Base-by-base conservation (phyloP, 2,797 vertebrate genomes). In the Lagothrix lagotricha region DNA sequence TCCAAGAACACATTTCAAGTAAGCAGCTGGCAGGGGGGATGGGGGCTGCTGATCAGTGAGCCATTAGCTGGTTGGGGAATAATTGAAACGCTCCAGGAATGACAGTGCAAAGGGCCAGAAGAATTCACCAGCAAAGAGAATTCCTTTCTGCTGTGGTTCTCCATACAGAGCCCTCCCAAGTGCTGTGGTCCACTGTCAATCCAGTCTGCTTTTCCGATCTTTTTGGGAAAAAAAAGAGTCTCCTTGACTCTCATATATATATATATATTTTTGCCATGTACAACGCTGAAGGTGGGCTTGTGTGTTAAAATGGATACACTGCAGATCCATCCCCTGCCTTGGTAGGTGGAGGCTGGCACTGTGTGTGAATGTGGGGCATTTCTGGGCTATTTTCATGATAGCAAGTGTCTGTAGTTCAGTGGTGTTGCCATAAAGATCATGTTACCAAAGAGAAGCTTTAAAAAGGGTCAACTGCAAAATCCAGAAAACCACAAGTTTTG, bases 81-180 rank as follows among this genome's bases (percentile, higher is more conserved):
- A 91, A 97, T 0, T 93, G 87, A 97, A 91, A 89, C 7, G 2
- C 88, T 95, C 36, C 64, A 88, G 96, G 93, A 98, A 97, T 93
- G 80, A 80, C 41, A 94, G 76, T 41, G 36, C 76, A 94, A 76
- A 90, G 97, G 97, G 97, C 0, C 0, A 97, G 96, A 96, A 97
- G 39, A 92, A 88, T 88, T 94, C 41, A 96, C 88, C 97, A 85
- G 44, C 94, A 93, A 92, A 64, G 81, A 98, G 86, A 58, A 94
- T 48, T 92, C 96, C 98, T 98, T 96, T 94, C 67, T 87, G 86
- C 83, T 95, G 90, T 80, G 96, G 94, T 95, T 97, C 95, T 90
- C 86, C 92, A 86, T 50, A 93, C 89, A 96, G 20, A 90, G 98
- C 30, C 64, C 81, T 95, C 94, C 95, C 94, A 96, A 97, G 97